Evolutionary conservation across 2,797 vertebrate genomes (phyloP).

Genomic region (Nannoperca obscura): DNA sequence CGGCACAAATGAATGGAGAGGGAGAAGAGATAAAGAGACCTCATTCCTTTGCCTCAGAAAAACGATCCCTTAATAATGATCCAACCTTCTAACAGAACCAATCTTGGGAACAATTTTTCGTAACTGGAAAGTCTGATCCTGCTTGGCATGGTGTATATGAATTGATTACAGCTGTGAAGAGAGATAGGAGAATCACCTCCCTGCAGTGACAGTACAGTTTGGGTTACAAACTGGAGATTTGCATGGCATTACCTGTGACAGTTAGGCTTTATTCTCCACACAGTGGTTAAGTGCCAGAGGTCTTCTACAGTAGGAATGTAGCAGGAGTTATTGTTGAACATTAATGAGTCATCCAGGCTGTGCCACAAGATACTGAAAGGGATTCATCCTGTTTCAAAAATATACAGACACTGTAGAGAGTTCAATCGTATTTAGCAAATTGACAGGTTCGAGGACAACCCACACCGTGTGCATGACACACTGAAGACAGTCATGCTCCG

Average conservation of each 20-base stretch:
- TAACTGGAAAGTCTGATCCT: conserved; percentile 66
- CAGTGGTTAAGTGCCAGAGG: conserved; percentile 52
- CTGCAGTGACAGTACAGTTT: conserved; percentile 61
- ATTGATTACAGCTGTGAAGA: conserved; percentile 66
- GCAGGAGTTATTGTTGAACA: conserved; percentile 56
- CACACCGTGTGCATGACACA: conserved; percentile 5
- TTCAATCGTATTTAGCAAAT: conserved; percentile 24
- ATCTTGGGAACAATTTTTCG: conserved; percentile 63
- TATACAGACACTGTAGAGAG: conserved; percentile 26
- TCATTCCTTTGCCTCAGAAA: conserved; percentile 54
- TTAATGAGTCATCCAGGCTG: conserved; percentile 55
- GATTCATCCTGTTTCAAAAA: conserved; percentile 48
- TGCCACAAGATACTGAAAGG: conserved; percentile 36
- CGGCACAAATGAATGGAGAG: conserved; percentile 21
- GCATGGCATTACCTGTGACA: conserved; percentile 71
- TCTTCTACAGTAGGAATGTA: conserved; percentile 48
- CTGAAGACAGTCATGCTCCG: not conserved
- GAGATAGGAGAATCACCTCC: conserved; percentile 71
- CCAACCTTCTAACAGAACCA: conserved; percentile 64
- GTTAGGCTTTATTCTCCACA: conserved; percentile 64
- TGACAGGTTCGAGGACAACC: conserved; percentile 30
- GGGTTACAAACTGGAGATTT: conserved; percentile 75
- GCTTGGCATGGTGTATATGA: conserved; percentile 72
- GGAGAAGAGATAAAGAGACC: conserved; percentile 18
- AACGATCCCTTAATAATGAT: conserved; percentile 67